These are phyloP conservation scores for Echinarachnius parma DNA, from an alignment of 53 echinoderm and acorn worm genomes.

Conservation along the genomic window DNA sequence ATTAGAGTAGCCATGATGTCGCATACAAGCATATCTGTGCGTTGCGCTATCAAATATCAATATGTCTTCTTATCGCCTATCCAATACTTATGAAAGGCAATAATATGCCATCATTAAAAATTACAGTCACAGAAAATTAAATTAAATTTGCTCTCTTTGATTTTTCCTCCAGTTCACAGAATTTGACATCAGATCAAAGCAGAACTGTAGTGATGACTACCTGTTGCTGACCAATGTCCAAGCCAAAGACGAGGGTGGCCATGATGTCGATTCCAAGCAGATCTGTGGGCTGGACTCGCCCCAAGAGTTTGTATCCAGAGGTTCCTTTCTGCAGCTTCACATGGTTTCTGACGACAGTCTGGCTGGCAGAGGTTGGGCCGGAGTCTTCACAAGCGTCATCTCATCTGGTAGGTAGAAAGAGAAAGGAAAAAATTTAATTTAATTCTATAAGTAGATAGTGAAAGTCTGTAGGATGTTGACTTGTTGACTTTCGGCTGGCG, in stretches of 20 bases:
- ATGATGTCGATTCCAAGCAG: not conserved
- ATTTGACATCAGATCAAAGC: constrained; percentile 11
- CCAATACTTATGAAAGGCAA: no score
- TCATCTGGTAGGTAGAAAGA: constrained; percentile 7
- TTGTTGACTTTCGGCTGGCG: no score
- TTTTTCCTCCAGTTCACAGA: constrained; percentile 18
- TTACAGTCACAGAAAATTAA: no score
- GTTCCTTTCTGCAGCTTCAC: constrained; percentile 10
- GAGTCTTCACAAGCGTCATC: constrained; percentile 13
- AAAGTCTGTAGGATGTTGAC: no score
- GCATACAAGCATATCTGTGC: no score
- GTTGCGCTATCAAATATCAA: no score
- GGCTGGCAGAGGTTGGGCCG: constrained; percentile 24
- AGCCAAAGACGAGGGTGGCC: constrained; percentile 2
- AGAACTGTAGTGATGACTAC: constrained; percentile 29
- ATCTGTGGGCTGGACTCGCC: constrained; percentile 13
- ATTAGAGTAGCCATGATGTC: no score
- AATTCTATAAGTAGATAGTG: no score
- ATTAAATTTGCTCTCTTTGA: no score
- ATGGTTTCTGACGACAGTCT: constrained; percentile 8
- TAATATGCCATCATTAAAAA: no score
- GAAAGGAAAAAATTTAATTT: not conserved
- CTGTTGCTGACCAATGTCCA: not conserved
- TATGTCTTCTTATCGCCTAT: no score
- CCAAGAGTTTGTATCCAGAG: constrained; percentile 1